A percentile compares a stretch with the other conserved stretches of the same genome.
These are phyloP conservation scores for Caenorhabditis uteleia DNA, from an alignment of 2,888 invertebrate genomes.

Conservation along the genomic window DNA sequence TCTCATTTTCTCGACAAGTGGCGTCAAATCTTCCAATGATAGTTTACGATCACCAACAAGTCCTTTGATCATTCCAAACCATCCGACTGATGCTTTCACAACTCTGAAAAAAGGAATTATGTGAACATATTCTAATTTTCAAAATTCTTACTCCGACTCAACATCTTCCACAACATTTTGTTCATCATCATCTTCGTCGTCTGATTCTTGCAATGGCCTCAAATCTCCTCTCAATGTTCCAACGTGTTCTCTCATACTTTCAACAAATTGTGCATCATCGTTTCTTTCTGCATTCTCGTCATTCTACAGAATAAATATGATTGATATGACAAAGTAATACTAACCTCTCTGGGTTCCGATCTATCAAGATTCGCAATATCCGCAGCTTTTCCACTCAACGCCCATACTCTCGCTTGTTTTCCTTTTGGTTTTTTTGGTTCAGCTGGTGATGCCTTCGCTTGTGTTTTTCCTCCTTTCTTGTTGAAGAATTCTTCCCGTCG, in stretches of 20 bases:
- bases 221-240: slow-evolving; percentile 71
- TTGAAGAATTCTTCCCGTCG: slow-evolving; percentile 80
- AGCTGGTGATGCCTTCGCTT: slow-evolving; percentile 7
- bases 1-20: slow-evolving; percentile 88
- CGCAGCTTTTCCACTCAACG: slow-evolving; percentile 49
- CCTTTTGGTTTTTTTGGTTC: slow-evolving; percentile 28
- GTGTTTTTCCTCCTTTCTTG: slow-evolving; percentile 24
- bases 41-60: slow-evolving; percentile 80
- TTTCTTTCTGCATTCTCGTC: slow-evolving; percentile 16
- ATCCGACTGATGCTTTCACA: slow-evolving; percentile 53
- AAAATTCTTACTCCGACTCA: no score
- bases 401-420: slow-evolving; percentile 64
- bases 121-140: background rate
- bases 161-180: slow-evolving; percentile 34
- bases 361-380: slow-evolving; percentile 72
- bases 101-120: slow-evolving; percentile 28
- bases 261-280: slow-evolving; percentile 29
- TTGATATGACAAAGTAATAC: background rate
- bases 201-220: slow-evolving; percentile 70
- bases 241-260: slow-evolving; percentile 60
- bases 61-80: slow-evolving; percentile 85
- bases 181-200: slow-evolving; percentile 54
- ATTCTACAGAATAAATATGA: slow-evolving; percentile 48
- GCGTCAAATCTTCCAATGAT: slow-evolving; percentile 81
- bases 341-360: slow-evolving; percentile 74